Evolutionary conservation across 2,888 invertebrate genomes (phyloP), one percentile per base, ranked within the genome.

Genomic region (Cheilosia urbana): DNA sequence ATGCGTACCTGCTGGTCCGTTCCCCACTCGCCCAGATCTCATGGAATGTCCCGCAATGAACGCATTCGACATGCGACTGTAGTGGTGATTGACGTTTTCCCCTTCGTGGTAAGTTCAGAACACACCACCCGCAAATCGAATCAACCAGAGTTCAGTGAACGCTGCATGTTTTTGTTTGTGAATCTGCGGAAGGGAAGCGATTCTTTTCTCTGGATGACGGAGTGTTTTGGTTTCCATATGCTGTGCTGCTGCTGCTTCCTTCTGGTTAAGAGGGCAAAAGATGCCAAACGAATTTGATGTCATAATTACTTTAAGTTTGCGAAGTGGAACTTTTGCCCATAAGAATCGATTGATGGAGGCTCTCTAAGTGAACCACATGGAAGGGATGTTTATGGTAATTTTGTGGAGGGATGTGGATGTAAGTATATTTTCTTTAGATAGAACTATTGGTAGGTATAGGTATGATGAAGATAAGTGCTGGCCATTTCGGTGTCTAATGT

Each of bases 121-220:
- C 47, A 1, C 65, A 68, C 66, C 78, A 83, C 21, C 5, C 45
- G 37, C 69, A 57, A n/a, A 19, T 34, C 11, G n/a, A 53, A 27
- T 27, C 7, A 55, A 58, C 49, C 40, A 40, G 55, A 71, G 84
- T 84, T 84, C 84, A 84, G 69, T 84, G 84, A 84, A 84, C 84
- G 84, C 75, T n/a, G 58, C 37, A 19, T 71, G 80, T 79, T 84
- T 83, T 79, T 65, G 69, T 84, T 84, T 71, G 72, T 9, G 51
- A 73, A 49, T 60, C 62, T 53, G 37, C 58, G 37, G 47, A 34
- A 72, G 24, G 37, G 40, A 34, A 57, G 58, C 49, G 27, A 34
- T 58, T 71, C 51, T n/a, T 19, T 37, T 40, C 21, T 3, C 15
- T 51, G 11, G 49, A 15, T 47, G 75, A 65, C 57, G 55, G 17